Evolutionary conservation across 1,140 invertebrate genomes (phyloP).

Genomic region (Drosophila yakuba): DNA sequence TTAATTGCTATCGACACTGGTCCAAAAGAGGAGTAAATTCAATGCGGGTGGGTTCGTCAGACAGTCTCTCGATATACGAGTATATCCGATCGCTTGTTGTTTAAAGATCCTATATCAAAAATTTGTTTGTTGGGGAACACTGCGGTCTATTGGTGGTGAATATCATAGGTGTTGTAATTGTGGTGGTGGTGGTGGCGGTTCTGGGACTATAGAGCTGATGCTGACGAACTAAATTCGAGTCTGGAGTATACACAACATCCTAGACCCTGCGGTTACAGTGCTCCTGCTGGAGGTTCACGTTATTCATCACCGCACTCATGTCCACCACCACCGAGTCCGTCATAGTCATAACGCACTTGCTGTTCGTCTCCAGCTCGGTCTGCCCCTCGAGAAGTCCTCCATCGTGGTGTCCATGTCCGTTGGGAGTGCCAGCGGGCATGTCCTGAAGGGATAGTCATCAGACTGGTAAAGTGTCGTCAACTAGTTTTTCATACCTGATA

Average conservation of each 20-base stretch:
- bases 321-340: slow-evolving; percentile 81
- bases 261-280: slow-evolving; percentile 68
- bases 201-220: slow-evolving; percentile 3
- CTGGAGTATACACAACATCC: neutral
- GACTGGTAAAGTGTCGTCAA: neutral
- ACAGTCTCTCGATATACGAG: slow-evolving; percentile 38
- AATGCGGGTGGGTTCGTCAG: slow-evolving; percentile 50
- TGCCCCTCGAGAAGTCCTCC: slow-evolving; percentile 67
- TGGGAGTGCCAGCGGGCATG: slow-evolving; percentile 72
- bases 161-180: slow-evolving; percentile 1
- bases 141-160: slow-evolving; percentile 54
- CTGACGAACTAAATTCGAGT: slow-evolving; percentile 26
- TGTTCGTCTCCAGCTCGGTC: slow-evolving; percentile 70
- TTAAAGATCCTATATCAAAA: slow-evolving; percentile 26
- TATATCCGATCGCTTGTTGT: slow-evolving; percentile 3
- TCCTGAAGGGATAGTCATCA: slow-evolving; percentile 43
- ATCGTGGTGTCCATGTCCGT: slow-evolving; percentile 57
- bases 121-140: slow-evolving; percentile 52
- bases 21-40: slow-evolving; percentile 41
- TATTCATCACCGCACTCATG: slow-evolving; percentile 79
- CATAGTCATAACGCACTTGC: slow-evolving; percentile 57
- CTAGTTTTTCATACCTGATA: slow-evolving; percentile 85
- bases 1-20: slow-evolving; percentile 36
- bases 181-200: slow-evolving; percentile 17
- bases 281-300: slow-evolving; percentile 75